phyloP scores from a whole-genome alignment of 2,113 vertebrate genomes.

The Opisthocomus hoazin region DNA sequence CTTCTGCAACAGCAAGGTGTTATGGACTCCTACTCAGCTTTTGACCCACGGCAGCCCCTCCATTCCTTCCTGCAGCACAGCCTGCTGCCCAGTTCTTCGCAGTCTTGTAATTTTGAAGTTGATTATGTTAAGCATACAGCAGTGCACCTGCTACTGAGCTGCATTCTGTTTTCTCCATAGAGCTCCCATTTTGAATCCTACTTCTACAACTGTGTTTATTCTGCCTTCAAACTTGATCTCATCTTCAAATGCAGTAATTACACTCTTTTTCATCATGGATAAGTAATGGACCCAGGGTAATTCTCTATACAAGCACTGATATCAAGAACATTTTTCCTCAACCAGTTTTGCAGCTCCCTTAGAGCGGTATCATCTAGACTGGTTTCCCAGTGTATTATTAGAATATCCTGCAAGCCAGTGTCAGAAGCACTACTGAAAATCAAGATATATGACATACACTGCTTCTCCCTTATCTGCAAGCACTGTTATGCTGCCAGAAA shows the following conservation, averaged over 20 bases:
- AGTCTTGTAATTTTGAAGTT: background rate
- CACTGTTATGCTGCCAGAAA: background rate
- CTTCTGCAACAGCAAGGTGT: background rate
- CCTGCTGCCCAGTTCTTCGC: background rate
- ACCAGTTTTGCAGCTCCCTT: constrained; percentile 3
- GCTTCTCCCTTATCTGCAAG: constrained; percentile 6
- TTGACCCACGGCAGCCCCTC: rapidly evolving
- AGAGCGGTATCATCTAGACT: background rate
- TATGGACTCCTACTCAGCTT: background rate
- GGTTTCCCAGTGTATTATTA: constrained; percentile 33
- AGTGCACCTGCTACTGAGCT: background rate
- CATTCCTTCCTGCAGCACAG: background rate
- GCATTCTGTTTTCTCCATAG: background rate
- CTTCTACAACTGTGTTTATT: background rate
- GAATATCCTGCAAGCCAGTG: background rate
- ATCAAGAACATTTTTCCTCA: background rate
- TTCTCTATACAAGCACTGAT: background rate
- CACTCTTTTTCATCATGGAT: background rate
- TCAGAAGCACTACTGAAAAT: constrained; percentile 21
- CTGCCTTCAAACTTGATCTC: background rate
- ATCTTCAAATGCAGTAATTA: background rate
- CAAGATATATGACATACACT: background rate
- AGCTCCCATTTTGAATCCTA: background rate
- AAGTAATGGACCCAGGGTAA: constrained; percentile 1
- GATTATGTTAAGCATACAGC: background rate